Evolutionary conservation across 2,888 invertebrate genomes (phyloP), one percentile per base, ranked within the genome.

Genomic region (Ashinkailepas kermadecensis): DNA sequence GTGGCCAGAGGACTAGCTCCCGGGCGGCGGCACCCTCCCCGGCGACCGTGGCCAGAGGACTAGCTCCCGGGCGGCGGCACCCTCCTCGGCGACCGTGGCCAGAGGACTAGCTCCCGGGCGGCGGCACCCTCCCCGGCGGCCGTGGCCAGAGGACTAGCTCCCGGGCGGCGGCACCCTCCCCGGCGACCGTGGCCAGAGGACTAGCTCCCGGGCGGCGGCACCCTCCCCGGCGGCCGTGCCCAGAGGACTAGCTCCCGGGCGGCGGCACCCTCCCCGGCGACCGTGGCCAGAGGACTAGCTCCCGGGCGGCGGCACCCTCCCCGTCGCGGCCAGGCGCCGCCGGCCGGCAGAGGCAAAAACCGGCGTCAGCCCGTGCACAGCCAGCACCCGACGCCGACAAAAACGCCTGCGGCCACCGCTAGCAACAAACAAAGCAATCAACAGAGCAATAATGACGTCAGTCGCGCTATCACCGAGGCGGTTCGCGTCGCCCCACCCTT

Each of bases 381-480:
- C 67, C 70, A 15, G 39, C 15, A 13, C 70, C 70, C 39, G 23
- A 13, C 23, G 65, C 12, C 23, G 18, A 70, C 70, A 70, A 70
- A 70, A 70, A 70, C 70, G 67, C 70, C 70, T 18, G 39, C 25
- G 39, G 70, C 7, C 13, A 15, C 18, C 13, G 6, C 70, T 21
- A 15, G 56, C 74, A 74, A 74, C 56, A 74, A 74, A 74, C 74
- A 74, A 15, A 10, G 74, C 56, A 54, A 74, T 74, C 56, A 74
- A 21, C 74, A 21, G 56, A 23, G 3, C 25, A 10, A 12, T n/a
- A 74, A 74, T 74, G 54, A 21, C 21, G 74, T 56, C 39, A 21
- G 9, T 74, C 15, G 74, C n/a, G 67, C 12, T 25, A 25, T 67
- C 25, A 67, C 67, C 13, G 67, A 8, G 64, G 21, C 39, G 59